Conservation (phyloP, 1,140 invertebrate genomes). For the Prorops nasuta region DNA sequence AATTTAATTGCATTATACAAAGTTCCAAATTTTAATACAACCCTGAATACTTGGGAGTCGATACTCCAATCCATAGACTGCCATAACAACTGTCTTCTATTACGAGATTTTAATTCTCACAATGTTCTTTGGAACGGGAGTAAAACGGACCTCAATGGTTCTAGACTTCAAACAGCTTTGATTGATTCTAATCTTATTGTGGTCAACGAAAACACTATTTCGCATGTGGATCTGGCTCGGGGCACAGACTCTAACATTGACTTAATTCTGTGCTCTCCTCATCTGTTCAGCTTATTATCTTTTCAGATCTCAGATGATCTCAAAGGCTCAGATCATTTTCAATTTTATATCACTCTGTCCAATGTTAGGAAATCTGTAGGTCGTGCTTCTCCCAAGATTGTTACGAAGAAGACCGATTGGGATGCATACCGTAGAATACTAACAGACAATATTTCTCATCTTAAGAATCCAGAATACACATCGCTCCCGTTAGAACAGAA, state of each 20-base stretch:
- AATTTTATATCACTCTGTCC: background rate
- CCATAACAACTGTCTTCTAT: no score
- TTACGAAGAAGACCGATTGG: background rate
- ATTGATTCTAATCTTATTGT: no score
- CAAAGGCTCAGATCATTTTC: background rate
- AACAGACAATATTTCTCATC: background rate
- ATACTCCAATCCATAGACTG: no score
- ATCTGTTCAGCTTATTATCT: background rate
- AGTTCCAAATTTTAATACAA: no score
- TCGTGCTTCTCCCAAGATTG: background rate
- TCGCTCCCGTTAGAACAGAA: background rate
- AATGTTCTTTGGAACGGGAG: background rate
- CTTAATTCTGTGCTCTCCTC: background rate
- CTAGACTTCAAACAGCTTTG: no score
- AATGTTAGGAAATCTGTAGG: background rate
- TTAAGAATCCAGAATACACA: background rate
- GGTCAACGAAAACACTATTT: no score
- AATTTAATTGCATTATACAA: background rate
- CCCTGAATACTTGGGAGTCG: no score
- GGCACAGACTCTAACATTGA: background rate
- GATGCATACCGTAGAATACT: background rate
- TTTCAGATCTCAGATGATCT: background rate
- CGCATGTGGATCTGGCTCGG: no score
- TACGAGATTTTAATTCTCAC: background rate
- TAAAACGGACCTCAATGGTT: no score